phyloP scores from a whole-genome alignment of 1,140 invertebrate species.

The Drosophila watanabei region DNA sequence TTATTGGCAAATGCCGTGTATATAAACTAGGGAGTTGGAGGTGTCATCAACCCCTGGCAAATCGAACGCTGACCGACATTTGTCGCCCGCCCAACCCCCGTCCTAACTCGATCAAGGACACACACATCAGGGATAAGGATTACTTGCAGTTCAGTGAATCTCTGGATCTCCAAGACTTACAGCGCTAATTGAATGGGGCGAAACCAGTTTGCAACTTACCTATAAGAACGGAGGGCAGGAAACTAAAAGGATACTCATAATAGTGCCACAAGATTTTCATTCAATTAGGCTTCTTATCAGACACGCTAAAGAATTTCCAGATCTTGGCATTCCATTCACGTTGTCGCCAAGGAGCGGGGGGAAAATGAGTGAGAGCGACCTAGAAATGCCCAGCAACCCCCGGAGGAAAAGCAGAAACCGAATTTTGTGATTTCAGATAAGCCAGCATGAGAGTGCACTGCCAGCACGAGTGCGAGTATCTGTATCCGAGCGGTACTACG shows the following conservation, averaged over 20 bases:
- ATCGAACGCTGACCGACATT: slow-evolving; percentile 44
- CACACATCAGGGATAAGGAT: slow-evolving; percentile 14
- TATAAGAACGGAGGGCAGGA: slow-evolving; percentile 10
- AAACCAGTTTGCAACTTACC: slow-evolving; percentile 41
- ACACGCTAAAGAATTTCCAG: slow-evolving; percentile 40
- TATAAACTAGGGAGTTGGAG: neutral
- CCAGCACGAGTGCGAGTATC: slow-evolving; percentile 11
- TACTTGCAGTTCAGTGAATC: slow-evolving; percentile 28
- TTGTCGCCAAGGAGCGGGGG: neutral
- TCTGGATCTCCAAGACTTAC: slow-evolving; percentile 10
- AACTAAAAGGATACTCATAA: slow-evolving; percentile 3
- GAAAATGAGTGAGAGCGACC: slow-evolving; percentile 28
- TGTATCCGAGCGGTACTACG: slow-evolving; percentile 61
- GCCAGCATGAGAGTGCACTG: slow-evolving; percentile 43
- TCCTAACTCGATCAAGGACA: slow-evolving; percentile 25
- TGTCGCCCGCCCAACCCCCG: neutral
- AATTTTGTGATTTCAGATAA: slow-evolving; percentile 61
- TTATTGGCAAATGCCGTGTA: slow-evolving; percentile 66
- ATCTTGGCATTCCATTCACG: slow-evolving; percentile 38
- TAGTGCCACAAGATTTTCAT: slow-evolving; percentile 27
- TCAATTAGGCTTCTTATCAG: slow-evolving; percentile 45
- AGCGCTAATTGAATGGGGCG: slow-evolving; percentile 14
- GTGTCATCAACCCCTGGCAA: slow-evolving; percentile 53
- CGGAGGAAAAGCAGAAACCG: slow-evolving; percentile 1
- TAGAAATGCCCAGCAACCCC: slow-evolving; percentile 45